Conservation (phyloP, 1,140 invertebrate species). For the Agrypnia vestita region DNA sequence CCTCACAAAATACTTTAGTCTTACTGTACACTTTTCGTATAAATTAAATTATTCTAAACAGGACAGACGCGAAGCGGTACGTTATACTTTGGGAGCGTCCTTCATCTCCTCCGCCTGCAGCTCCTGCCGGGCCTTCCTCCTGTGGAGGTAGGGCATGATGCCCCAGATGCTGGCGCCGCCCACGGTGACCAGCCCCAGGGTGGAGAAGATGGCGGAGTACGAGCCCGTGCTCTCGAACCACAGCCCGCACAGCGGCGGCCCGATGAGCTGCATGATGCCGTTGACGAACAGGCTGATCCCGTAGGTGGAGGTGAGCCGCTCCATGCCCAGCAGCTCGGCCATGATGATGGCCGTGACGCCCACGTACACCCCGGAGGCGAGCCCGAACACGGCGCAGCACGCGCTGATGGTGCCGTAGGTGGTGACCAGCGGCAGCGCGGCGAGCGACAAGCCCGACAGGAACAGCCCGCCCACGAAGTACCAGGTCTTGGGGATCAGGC, state of each 20-base stretch:
- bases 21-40: not conserved
- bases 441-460: slow-evolving; percentile 82
- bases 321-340: slow-evolving; percentile 88
- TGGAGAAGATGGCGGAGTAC: slow-evolving; percentile 81
- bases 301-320: slow-evolving; percentile 87
- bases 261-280: slow-evolving; percentile 84
- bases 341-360: slow-evolving; percentile 89
- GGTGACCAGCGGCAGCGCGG: slow-evolving; percentile 78
- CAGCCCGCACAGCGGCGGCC: slow-evolving; percentile 84
- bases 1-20: not conserved
- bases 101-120: not conserved
- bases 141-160: slow-evolving; percentile 81
- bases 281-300: slow-evolving; percentile 89
- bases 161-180: slow-evolving; percentile 83
- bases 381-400: slow-evolving; percentile 84
- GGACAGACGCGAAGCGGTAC: not conserved
- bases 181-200: slow-evolving; percentile 82
- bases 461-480: slow-evolving; percentile 86
- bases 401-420: slow-evolving; percentile 76
- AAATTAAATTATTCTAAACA: not conserved
- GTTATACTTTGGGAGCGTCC: slow-evolving; percentile 1
- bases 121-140: slow-evolving; percentile 62
- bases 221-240: slow-evolving; percentile 78
- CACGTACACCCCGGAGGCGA: slow-evolving; percentile 89
- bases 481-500: slow-evolving; percentile 82